phyloP scores from a whole-genome alignment of 2,113 vertebrate genomes.

The Paedocypris sp. region DNA sequence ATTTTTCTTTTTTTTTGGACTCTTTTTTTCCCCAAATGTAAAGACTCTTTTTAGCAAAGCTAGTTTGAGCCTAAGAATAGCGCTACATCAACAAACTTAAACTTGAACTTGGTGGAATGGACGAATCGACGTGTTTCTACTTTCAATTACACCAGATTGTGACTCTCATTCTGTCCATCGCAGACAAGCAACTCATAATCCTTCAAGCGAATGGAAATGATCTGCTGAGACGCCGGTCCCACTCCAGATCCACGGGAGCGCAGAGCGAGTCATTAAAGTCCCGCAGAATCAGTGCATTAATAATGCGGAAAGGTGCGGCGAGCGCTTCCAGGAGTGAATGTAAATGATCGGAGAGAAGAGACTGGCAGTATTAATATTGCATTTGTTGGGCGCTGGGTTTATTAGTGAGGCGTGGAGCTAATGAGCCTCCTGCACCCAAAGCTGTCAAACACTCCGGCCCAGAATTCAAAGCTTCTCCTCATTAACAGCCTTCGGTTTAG shows the following conservation, averaged over 20 bases:
- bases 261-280: slow-evolving; percentile 25
- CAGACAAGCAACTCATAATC: neutral
- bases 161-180: neutral
- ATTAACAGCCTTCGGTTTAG: too few relatives aligned
- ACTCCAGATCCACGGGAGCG: neutral
- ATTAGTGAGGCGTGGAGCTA: slow-evolving; percentile 49
- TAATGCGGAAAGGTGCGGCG: slow-evolving; percentile 48
- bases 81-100: too few relatives aligned
- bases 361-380: slow-evolving; percentile 54
- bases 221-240: neutral
- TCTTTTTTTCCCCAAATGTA: too few relatives aligned
- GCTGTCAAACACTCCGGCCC: slow-evolving; percentile 55
- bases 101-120: too few relatives aligned
- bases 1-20: too few relatives aligned
- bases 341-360: slow-evolving; percentile 47
- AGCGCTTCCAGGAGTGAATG: slow-evolving; percentile 44
- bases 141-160: too few relatives aligned
- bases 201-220: neutral
- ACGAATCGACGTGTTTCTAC: too few relatives aligned
- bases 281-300: slow-evolving; percentile 45
- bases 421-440: slow-evolving; percentile 47
- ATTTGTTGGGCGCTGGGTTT: slow-evolving; percentile 46
- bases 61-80: too few relatives aligned
- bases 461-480: too few relatives aligned
- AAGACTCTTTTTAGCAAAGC: too few relatives aligned